Evolutionary conservation across 2,797 vertebrate species (phyloP), one percentile per base, ranked within the genome.

Genomic region (Furcifer pardalis): DNA sequence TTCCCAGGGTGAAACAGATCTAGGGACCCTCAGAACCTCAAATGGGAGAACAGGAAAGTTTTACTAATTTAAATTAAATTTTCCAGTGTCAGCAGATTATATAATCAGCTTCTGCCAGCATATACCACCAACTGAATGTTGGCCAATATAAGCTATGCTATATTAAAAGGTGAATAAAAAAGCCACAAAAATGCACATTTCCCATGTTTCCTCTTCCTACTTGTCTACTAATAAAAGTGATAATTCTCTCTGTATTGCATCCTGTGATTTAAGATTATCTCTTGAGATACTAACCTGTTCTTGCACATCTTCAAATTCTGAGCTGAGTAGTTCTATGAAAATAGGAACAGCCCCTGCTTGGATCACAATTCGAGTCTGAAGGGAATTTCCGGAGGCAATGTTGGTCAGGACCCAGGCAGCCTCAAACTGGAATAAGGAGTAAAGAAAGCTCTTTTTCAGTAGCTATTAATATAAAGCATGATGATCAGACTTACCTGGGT

Each of bases 351-450:
- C 96, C 88, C 96, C 96, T 75, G 96, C 95, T 85, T 97, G 96
- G 92, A 97, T 97, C 87, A 97, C 96, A 93, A 97, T 96, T 68
- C 95, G 95, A 78, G 96, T 97, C 92, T 97, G 96, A 93, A 96
- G 94, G 44, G 96, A 97, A 93, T 96, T 97, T 85, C 96, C 96
- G n/a, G 96, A 97, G 81, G 96, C 96, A 90, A 97, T 97, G 93
- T 97, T 97, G 84, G 96, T 97, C 92, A 97, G 89, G 75, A 97
- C 96, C 96, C 96, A 97, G 0, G 96, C 96, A 84, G 96, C 96
- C 94, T 97, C 96, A 91, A 97, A 97, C 96, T 97, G 92, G 5
- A 89, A 89, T 52, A 89, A 23, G 77, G 89, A 89, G 87, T 0
- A 90, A 8, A 86, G 46, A 77, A 42, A 15, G 37, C 17, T 69